Base-by-base conservation (phyloP, 2,888 invertebrate genomes). In the Troglohyphantes excavatus region DNA sequence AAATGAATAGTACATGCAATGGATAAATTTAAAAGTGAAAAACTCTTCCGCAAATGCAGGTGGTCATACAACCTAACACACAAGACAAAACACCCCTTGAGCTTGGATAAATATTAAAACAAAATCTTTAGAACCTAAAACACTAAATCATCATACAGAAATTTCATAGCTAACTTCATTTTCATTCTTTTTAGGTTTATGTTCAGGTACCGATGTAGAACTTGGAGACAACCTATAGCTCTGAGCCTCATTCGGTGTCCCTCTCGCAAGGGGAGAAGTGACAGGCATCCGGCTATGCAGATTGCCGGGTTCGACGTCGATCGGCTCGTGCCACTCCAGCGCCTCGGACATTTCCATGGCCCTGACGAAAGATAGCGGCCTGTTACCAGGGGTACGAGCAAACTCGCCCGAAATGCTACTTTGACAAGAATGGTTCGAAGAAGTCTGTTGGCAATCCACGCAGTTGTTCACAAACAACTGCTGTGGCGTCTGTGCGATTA, bases 321-420 rank as follows among this genome's bases (percentile, higher is more conserved):
- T 5, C n/a, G 53, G 13, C 27, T 33, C 61, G 61, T 53, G 82
- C 68, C 67, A 89, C 27, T 91, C 93, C 26, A 93, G 91, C 39
- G 93, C 92, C 90, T 93, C 93, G 46, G 93, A 93, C 92, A 93
- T 93, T 92, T 93, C 93, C 86, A 94, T 91, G 19, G 93, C 93
- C 72, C 93, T 93, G 13, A 93, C 93, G 91, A 94, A 93, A 33
- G 93, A 93, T 92, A 93, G 92, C 2, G 94, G 93, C 79, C 93
- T 91, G 61, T 83, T 84, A 1, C 90, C 90, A 39, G 90, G 90
- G 21, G 85, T 85, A 9, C 90, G 85, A 29, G 81, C 68, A 73
- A 85, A 90, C 17, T 90, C 90, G 33, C 75, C 68, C 21, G 85
- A 72, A 11, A 90, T 39, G 33, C 73, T 90, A 59, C 72, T 85